Conservation (phyloP, 2,888 invertebrate species). For the Epinotia demarniana region DNA sequence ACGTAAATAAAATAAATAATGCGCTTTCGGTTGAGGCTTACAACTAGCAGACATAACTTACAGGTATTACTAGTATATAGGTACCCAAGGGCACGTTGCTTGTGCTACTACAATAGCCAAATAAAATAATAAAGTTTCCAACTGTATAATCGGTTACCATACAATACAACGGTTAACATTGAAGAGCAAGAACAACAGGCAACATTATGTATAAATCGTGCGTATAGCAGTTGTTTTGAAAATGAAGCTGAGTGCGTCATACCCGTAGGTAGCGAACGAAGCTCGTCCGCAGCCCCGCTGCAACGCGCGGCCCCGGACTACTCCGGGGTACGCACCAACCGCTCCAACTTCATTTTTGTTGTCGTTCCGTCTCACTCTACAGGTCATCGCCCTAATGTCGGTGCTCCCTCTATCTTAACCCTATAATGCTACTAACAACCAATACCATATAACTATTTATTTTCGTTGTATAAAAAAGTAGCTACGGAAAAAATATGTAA, state of each 20-base stretch:
- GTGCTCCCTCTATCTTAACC: constrained; percentile 75
- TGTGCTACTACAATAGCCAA: neutral
- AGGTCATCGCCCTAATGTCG: constrained; percentile 79
- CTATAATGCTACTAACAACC: constrained; percentile 66
- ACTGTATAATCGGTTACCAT: neutral
- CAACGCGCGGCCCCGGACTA: constrained; percentile 6
- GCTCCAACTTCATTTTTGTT: constrained; percentile 83
- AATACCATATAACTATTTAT: constrained; percentile 13
- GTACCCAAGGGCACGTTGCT: no score
- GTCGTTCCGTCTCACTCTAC: constrained; percentile 79
- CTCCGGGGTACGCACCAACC: constrained; percentile 68
- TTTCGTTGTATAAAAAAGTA: neutral
- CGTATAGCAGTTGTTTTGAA: neutral
- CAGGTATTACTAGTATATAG: no score
- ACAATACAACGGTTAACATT: neutral
- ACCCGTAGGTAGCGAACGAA: neutral
- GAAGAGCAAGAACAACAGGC: neutral
- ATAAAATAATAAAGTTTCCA: neutral
- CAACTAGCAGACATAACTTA: no score
- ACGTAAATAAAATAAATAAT: no score
- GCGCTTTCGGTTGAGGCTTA: no score
- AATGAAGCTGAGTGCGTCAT: neutral
- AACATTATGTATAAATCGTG: neutral
- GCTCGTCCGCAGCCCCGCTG: neutral
- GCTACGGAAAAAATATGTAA: neutral